Evolutionary conservation across 2,888 invertebrate species (phyloP), one percentile per base, ranked within the genome.

Genomic region (Ormyrus thymus): DNA sequence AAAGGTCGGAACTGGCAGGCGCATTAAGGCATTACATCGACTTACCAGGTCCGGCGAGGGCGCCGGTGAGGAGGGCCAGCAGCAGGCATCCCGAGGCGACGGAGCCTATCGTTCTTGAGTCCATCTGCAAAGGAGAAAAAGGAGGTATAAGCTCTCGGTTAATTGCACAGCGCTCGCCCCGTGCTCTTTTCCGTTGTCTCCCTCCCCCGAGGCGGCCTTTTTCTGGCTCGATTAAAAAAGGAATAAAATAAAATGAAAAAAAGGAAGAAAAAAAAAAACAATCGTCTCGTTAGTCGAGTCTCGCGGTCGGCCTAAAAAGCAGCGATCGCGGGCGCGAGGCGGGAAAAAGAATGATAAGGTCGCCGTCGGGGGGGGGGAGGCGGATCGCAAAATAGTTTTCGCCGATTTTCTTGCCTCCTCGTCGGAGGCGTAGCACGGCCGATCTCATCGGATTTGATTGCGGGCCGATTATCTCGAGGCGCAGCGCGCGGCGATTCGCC

Each of bases 121-220:
- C 87, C 89, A 89, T 89, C 89, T 89, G 86, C 64, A 89, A 89
- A 64, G 62, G 51, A 81, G 51, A 75, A 76, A 69, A 70, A 58
- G 43, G 10, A 29, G 29, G 29, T 29, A 29, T 29, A 4, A 29
- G 29, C 3, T 79, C 15, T 69, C 66, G 79, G 82, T 83, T 83
- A 83, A 84, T 83, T 82, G 79, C 70, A 51, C 58, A 73, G 80
- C 80, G 11, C 10, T 62, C 46, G 72, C 53, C 55, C 62, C n/a
- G 9, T 15, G 15, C 11, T 0, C 51, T 29, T 59, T 61, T 56
- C 43, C 53, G 29, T 29, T 66, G 7, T 51, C 65, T 70, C 2
- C 53, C 45, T 45, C 75, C 29, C 46, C n/a, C 15, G 29, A 29
- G 29, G 29, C 29, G 10, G 69, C 29, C 50, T 59, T 45, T 55